Conservation (phyloP, 2,113 vertebrate genomes). For the Nipponia nippon region DNA sequence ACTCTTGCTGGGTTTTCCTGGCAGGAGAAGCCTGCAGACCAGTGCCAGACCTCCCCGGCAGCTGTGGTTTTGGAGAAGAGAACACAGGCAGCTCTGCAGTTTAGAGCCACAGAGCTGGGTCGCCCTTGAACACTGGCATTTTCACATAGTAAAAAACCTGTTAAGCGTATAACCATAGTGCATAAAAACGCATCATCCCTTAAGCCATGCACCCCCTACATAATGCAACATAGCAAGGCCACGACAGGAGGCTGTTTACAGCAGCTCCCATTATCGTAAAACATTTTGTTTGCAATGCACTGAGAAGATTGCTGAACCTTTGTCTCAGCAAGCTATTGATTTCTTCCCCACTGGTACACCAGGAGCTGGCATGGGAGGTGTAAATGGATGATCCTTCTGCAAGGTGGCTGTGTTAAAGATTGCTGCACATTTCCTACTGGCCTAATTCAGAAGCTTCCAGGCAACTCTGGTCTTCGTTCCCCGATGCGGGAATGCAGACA, state of each 20-base stretch:
- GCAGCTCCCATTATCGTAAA: background rate
- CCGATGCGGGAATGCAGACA: background rate
- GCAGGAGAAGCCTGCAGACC: background rate
- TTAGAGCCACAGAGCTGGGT: background rate
- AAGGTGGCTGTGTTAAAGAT: background rate
- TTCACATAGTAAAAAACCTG: background rate
- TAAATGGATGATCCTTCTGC: background rate
- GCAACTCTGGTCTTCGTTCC: background rate
- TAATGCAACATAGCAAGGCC: background rate
- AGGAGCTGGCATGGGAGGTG: background rate
- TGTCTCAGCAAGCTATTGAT: background rate
- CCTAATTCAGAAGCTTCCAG: background rate
- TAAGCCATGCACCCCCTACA: background rate
- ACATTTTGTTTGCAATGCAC: background rate
- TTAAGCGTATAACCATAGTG: background rate
- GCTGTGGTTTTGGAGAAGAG: conserved; percentile 9
- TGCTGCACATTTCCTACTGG: background rate
- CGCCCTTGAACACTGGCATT: background rate
- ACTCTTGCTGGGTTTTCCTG: background rate
- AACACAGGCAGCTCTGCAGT: background rate
- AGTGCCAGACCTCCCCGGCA: conserved; percentile 49
- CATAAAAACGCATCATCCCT: background rate
- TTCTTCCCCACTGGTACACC: background rate
- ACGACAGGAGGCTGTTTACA: background rate
- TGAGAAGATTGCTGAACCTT: background rate